phyloP scores from a whole-genome alignment of 2,888 invertebrate genomes.

The Lepidocyrtoides sp. region DNA sequence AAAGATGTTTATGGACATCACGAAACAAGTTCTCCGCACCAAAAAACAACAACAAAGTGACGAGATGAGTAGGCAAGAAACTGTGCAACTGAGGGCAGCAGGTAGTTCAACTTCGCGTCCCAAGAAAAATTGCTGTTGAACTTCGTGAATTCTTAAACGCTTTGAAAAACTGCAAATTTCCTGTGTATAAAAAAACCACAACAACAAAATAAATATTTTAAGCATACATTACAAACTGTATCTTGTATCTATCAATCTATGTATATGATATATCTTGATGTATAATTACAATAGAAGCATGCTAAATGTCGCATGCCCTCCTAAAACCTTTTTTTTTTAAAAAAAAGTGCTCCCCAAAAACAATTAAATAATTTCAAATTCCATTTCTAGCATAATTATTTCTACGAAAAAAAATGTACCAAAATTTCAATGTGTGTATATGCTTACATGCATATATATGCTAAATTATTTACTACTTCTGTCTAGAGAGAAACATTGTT shows the following conservation, averaged over 20 bases:
- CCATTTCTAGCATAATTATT: background rate
- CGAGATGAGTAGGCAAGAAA: conserved; percentile 86
- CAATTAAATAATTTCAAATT: background rate
- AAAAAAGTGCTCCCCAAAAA: background rate
- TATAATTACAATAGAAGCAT: background rate
- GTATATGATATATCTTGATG: conserved; percentile 9
- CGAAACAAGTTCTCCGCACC: conserved; percentile 93
- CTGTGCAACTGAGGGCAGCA: conserved; percentile 45
- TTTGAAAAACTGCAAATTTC: conserved; percentile 50
- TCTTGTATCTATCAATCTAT: conserved; percentile 45
- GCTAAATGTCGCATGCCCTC: conserved; percentile 14
- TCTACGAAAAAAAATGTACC: conserved; percentile 6
- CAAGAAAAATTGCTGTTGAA: conserved; percentile 54
- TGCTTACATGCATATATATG: background rate
- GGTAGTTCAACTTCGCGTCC: conserved; percentile 28
- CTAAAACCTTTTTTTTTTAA: background rate
- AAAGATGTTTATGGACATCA: conserved; percentile 92
- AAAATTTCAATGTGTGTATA: conserved; percentile 30
- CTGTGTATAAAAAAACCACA: conserved; percentile 40
- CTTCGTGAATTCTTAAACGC: conserved; percentile 51
- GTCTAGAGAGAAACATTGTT: background rate
- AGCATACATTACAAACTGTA: background rate
- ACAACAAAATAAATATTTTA: conserved; percentile 24
- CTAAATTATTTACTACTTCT: conserved; percentile 17
- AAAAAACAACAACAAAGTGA: conserved; percentile 94